Conservation (phyloP, 2,113 vertebrate genomes). For the Lagopus muta region DNA sequence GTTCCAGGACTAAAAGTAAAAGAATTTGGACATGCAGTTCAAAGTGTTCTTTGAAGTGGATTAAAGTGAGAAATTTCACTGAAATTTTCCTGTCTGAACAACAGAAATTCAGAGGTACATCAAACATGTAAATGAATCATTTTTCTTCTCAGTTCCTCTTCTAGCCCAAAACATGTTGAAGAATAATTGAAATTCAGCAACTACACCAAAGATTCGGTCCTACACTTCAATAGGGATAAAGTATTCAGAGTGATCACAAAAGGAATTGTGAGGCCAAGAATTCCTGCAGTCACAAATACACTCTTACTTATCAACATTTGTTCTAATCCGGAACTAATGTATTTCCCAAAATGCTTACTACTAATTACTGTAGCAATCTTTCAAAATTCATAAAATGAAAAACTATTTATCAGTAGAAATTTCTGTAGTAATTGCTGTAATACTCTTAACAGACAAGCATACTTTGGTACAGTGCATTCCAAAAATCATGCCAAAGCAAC, state of each 20-base stretch:
- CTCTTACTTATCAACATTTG: not conserved
- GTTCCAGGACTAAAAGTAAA: not conserved
- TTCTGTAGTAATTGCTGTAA: not conserved
- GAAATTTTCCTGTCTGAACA: not conserved
- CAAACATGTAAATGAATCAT: not conserved
- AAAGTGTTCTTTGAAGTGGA: not conserved
- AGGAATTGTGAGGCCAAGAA: not conserved
- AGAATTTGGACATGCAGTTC: not conserved
- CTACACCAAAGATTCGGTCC: not conserved
- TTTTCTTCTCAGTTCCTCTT: not conserved
- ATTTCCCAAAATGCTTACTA: not conserved
- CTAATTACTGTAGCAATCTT: not conserved
- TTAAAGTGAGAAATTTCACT: not conserved
- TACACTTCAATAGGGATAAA: not conserved
- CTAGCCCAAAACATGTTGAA: not conserved
- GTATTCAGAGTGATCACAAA: too few species aligned
- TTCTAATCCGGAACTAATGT: not conserved
- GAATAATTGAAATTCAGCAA: not conserved
- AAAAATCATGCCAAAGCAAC: not conserved
- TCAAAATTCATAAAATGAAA: not conserved
- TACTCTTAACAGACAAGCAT: too few species aligned
- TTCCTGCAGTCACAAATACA: not conserved
- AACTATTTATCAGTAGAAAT: not conserved
- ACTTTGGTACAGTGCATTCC: not conserved
- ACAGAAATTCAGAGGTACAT: not conserved